Conservation (phyloP, 1,140 invertebrate species). For the Micrasema longulum region DNA sequence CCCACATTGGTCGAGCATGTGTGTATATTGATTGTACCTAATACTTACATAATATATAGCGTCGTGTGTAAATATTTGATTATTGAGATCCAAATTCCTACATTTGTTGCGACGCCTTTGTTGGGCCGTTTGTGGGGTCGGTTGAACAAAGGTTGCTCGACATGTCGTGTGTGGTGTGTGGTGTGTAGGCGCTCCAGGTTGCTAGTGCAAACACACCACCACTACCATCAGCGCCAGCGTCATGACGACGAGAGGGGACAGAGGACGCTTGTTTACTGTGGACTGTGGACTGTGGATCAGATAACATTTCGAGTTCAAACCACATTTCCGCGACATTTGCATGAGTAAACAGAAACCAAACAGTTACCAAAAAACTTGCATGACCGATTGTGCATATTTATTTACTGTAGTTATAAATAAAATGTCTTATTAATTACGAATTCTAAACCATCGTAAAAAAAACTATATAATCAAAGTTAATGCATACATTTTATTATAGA, state of each 20-base stretch:
- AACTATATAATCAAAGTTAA: background rate
- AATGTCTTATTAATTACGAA: background rate
- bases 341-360: background rate
- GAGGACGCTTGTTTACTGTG: background rate
- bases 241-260: too few species aligned
- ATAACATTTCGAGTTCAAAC: constrained; percentile 4
- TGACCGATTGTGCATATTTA: too few species aligned
- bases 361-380: too few species aligned
- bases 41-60: background rate
- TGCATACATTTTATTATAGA: background rate
- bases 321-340: constrained; percentile 35
- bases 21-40: constrained; percentile 5
- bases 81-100: background rate
- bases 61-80: constrained; percentile 15
- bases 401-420: background rate
- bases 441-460: background rate
- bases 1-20: background rate
- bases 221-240: too few species aligned
- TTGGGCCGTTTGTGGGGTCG: constrained; percentile 8
- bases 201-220: constrained; percentile 3
- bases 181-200: constrained; percentile 9
- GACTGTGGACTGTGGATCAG: constrained; percentile 20
- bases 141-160: constrained; percentile 13
- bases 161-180: background rate
- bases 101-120: constrained; percentile 4